These are phyloP conservation scores for Ovis canadensis DNA, from an alignment of 2,113 vertebrate species.

Conservation along the genomic window DNA sequence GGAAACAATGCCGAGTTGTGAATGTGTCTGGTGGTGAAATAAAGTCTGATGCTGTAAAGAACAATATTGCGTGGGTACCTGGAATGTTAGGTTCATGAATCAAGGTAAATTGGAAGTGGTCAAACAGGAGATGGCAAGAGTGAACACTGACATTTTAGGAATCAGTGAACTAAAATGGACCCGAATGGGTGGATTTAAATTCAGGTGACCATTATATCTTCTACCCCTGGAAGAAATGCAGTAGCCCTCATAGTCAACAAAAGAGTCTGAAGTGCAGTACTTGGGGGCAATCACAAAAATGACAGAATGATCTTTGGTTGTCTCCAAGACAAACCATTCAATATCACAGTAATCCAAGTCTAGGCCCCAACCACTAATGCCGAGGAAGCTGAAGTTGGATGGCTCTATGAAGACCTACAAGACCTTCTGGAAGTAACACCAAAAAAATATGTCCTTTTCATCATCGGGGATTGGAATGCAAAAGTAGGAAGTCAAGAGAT, in stretches of 20 bases:
- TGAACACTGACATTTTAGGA: background rate
- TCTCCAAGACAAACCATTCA: background rate
- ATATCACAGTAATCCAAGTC: background rate
- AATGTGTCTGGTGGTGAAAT: background rate
- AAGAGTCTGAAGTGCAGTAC: background rate
- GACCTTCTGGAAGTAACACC: background rate
- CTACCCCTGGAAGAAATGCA: background rate
- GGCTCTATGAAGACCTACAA: background rate
- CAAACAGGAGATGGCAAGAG: background rate
- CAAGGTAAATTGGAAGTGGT: background rate
- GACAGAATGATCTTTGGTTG: background rate
- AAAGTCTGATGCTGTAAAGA: background rate
- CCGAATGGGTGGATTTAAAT: background rate
- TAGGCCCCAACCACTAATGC: background rate
- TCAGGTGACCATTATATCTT: background rate
- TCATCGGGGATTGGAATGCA: background rate
- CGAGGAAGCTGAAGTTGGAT: background rate
- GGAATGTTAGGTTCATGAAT: background rate
- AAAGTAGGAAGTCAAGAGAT: background rate
- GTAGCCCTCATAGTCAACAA: background rate
- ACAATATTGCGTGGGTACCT: background rate
- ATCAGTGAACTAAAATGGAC: background rate
- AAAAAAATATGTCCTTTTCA: background rate
- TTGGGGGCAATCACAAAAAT: background rate
- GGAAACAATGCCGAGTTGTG: background rate